Evolutionary conservation across 2,113 vertebrate species (phyloP), one percentile per base, ranked within the genome.

Genomic region (Corythornis cristatus): DNA sequence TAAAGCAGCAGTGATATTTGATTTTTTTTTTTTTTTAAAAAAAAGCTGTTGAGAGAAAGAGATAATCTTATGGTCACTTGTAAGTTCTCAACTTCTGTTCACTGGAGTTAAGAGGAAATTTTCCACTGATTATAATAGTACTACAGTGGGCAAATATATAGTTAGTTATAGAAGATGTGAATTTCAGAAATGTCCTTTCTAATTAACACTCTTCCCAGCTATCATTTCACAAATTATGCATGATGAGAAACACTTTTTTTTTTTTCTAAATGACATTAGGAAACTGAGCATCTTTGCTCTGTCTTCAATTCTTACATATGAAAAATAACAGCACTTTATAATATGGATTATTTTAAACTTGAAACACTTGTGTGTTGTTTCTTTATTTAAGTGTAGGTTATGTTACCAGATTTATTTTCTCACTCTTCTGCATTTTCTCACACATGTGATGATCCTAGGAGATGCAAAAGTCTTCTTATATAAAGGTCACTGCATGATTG

Each of bases 181-280:
- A 66, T 91, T 97, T 94, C 66, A 88, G 35, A 57, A 93, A 58
- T 70, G 85, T 93, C 42, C n/a, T 54, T 89, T 98, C 93, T 94
- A 95, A 96, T 95, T 64, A 93, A 71, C 14, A 6, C 33, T 79
- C 85, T 89, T 75, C 46, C 62, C 31, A 68, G n/a, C 71, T 80
- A 73, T 60, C 57, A 66, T 88, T 89, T 90, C 84, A 79, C 43
- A 81, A 42, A 29, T 95, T 94, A 56, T 54, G 71, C 56, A 71
- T 45, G 76, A 82, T 42, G 58, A 93, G 56, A 97, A 96, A 70
- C 20, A 62, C 22, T 95, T 91, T 82, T 81, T 37, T 37, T 35
- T 35, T 48, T 48, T 16, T 71, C 72, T 86, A 72, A 95, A 95
- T 53, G 21, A 90, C 73, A 70, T 88, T 92, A 81, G 60, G 64